Evolutionary conservation across 2,797 vertebrate species (phyloP).

Genomic region (Arrhamphus sclerolepis): DNA sequence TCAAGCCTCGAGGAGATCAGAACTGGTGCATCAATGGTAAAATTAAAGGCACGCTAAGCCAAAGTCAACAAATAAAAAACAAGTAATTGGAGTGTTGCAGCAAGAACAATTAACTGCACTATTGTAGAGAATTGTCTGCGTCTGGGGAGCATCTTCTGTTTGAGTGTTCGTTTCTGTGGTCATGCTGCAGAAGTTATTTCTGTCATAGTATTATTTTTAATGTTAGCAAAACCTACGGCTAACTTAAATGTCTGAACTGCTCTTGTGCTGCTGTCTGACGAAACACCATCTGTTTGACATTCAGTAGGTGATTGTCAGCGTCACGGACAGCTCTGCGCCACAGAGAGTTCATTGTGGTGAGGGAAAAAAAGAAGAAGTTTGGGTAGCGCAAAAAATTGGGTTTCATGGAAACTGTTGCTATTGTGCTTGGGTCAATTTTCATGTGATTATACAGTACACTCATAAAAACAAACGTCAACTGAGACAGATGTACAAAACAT

Average conservation of each 20-base stretch:
- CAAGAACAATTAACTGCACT: slow-evolving; percentile 3
- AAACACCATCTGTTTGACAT: slow-evolving; percentile 52
- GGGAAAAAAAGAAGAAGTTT: slow-evolving; percentile 19
- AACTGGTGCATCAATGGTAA: background rate
- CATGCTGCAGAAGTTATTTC: background rate
- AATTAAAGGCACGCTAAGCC: background rate
- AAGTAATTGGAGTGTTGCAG: background rate
- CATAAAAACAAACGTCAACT: slow-evolving; percentile 36
- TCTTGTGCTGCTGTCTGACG: slow-evolving; percentile 30
- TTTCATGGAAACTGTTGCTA: slow-evolving; percentile 59
- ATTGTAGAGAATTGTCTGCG: slow-evolving; percentile 6
- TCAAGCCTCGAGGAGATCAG: slow-evolving; percentile 12
- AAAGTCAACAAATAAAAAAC: slow-evolving; percentile 4
- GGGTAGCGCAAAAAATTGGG: slow-evolving; percentile 39
- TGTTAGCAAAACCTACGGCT: slow-evolving; percentile 16
- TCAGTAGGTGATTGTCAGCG: slow-evolving; percentile 66
- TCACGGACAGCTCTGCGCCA: slow-evolving; percentile 56
- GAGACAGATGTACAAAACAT: slow-evolving; percentile 11
- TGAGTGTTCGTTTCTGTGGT: background rate
- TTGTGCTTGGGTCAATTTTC: slow-evolving; percentile 43
- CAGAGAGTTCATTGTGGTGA: slow-evolving; percentile 27
- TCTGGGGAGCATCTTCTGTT: slow-evolving; percentile 1
- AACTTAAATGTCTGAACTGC: slow-evolving; percentile 46
- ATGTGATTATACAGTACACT: slow-evolving; percentile 18
- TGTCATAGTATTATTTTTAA: slow-evolving; percentile 11